phyloP scores from a whole-genome alignment of 1,140 invertebrate species.

The Agrypnia vestita region DNA sequence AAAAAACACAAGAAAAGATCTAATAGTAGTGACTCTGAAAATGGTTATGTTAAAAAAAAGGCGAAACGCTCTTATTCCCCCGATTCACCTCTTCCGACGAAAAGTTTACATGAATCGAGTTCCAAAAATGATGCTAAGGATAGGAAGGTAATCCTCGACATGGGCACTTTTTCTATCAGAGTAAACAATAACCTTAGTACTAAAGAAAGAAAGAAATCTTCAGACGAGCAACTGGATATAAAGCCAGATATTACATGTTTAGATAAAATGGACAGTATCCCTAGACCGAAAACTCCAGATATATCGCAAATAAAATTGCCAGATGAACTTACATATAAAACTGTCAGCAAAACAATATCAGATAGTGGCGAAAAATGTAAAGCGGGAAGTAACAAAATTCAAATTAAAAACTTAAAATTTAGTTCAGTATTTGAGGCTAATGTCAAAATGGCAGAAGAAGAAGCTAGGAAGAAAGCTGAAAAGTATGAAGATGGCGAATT shows the following conservation, averaged over 20 bases:
- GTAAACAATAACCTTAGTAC: slow-evolving; percentile 63
- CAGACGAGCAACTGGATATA: slow-evolving; percentile 58
- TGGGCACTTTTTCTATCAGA: slow-evolving; percentile 31
- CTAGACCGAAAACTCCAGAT: slow-evolving; percentile 58
- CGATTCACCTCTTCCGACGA: slow-evolving; percentile 12
- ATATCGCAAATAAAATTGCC: slow-evolving; percentile 58
- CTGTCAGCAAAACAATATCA: slow-evolving; percentile 3
- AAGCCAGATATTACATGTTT: slow-evolving; percentile 53
- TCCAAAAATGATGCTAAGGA: slow-evolving; percentile 29
- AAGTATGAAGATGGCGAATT: slow-evolving; percentile 78
- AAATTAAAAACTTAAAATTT: slow-evolving; percentile 80
- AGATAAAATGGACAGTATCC: slow-evolving; percentile 61
- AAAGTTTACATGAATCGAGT: not conserved
- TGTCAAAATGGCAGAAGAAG: slow-evolving; percentile 78
- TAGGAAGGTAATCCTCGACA: slow-evolving; percentile 43
- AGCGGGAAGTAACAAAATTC: slow-evolving; percentile 67
- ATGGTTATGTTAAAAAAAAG: slow-evolving; percentile 37
- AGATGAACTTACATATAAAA: slow-evolving; percentile 47
- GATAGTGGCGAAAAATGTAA: slow-evolving; percentile 67
- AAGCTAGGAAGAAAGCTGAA: slow-evolving; percentile 76
- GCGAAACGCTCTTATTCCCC: slow-evolving; percentile 35
- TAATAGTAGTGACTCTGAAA: slow-evolving; percentile 65
- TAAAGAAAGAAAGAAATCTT: slow-evolving; percentile 63
- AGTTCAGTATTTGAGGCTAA: slow-evolving; percentile 79
- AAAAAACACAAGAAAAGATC: slow-evolving; percentile 75